Base-by-base conservation (phyloP, 2,797 vertebrate genomes). In the Pteronotus mesoamericanus region DNA sequence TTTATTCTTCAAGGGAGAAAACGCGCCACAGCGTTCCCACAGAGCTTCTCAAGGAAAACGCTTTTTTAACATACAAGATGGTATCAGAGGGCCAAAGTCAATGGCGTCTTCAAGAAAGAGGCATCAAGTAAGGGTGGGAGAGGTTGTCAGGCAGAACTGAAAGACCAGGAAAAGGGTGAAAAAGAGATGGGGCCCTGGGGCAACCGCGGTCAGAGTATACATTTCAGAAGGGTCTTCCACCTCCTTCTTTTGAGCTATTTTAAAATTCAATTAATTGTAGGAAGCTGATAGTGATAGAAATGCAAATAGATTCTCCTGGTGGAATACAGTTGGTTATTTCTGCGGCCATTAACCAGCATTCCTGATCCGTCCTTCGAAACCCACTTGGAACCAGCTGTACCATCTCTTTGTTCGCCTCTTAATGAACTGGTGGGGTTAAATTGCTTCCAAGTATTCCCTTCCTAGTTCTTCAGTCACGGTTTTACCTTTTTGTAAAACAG, bases 371-470 rank as follows among this genome's bases (percentile, higher is more conserved):
- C 46, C 59, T 19, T 57, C 10, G 22, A 29, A 87, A 34, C 80
- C 46, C 51, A 21, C n/a, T 51, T 39, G 53, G 39, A 72, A 66
- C 78, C 42, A 0, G 6, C 32, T 14, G 8, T 53, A 26, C 24
- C 44, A 22, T 32, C 24, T 85, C 37, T 32, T 34, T 12, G 1
- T 72, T 75, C 15, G 10, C 37, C 61, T 87, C 29, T 77, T 94
- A 72, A 18, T 59, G 42, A 85, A 89, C 48, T 22, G 66, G 7
- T 48, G 74, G 37, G 32, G 83, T 79, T 37, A 59, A 55, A 48
- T 24, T 57, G 55, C 37, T 72, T 71, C 21, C 80, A 75, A 59
- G 26, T 39, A 51, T 80, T 87, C 15, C 3, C 77, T 85, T 95
- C 42, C 3, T 82, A 3, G 24, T 51, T 71, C 85, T 57, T 22